Base-by-base conservation (phyloP, 2,797 vertebrate species). In the Thalassophryne amazonica region DNA sequence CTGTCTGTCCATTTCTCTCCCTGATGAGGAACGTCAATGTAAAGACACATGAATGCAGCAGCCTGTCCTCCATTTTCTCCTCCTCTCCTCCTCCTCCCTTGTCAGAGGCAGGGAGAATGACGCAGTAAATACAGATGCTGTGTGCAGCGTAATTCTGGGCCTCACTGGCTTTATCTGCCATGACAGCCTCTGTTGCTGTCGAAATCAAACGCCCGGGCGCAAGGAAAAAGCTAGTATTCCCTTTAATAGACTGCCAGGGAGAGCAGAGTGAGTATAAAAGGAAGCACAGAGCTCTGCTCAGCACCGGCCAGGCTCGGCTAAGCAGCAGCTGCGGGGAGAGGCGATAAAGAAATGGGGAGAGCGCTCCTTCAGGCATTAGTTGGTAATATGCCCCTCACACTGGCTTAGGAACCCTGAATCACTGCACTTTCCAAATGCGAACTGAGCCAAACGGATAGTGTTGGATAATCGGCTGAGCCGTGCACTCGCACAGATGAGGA, bases 211-310 rank as follows among this genome's bases (percentile, higher is more conserved):
- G 80, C 69, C 70, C 31, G 52, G 80, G 79, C 38, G 80, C 72
- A 66, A 39, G 58, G 37, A 84, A 88, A 84, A 91, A 84, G 83
- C 84, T 87, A 90, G 82, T 82, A 69, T 88, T 92, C 71, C 81
- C 91, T 92, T 92, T 92, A 94, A 93, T 93, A 93, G 93, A 92
- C 84, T 90, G 89, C 84, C 89, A 91, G 73, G 19, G 66, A 67
- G 70, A 73, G 67, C 70, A 57, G 60, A 71, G 73, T 40, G 66
- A 65, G 67, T 3, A 61, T 68, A 68, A 73, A 74, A 72, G 59
- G 62, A 77, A 68, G 64, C 61, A 63, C 67, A 84, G 64, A 45
- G 69, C 65, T 78, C 52, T 52, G 74, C 56, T 65, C 60, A 48
- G 50, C 70, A 41, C 57, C 38, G 67, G 72, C 77, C 74, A 43